phyloP scores from a whole-genome alignment of 2,888 invertebrate genomes.

The Boloria euphrosyne region DNA sequence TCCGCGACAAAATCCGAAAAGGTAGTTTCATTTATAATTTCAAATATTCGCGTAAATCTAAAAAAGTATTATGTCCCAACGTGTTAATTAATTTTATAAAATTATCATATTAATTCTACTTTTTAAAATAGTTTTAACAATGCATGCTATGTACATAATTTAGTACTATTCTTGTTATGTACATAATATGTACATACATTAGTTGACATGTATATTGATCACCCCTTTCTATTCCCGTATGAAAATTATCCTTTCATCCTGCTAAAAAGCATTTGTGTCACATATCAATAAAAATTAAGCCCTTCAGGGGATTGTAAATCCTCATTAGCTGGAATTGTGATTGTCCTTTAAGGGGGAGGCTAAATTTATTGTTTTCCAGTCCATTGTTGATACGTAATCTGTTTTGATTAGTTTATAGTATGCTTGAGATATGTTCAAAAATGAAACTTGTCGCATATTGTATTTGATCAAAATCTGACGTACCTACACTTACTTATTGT shows the following conservation, averaged over 20 bases:
- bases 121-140: no score
- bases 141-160: neutral
- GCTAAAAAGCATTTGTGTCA: slow-evolving; percentile 29
- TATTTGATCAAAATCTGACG: no score
- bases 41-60: no score
- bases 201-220: neutral
- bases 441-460: no score
- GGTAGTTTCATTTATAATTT: no score
- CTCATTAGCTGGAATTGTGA: slow-evolving; percentile 70
- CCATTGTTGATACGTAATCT: slow-evolving; percentile 58
- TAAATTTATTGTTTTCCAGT: slow-evolving; percentile 73
- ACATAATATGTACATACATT: no score
- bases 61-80: no score
- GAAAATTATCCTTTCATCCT: neutral
- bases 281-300: slow-evolving; percentile 63
- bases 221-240: neutral
- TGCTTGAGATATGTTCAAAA: slow-evolving; percentile 1
- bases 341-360: slow-evolving; percentile 70
- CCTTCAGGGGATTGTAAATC: slow-evolving; percentile 67
- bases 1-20: no score
- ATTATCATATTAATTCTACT: no score
- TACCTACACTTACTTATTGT: no score
- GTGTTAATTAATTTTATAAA: no score
- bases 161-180: no score
- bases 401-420: slow-evolving; percentile 19